Base-by-base conservation (phyloP, 2,888 invertebrate species). In the Holacanthella duospinosa region DNA sequence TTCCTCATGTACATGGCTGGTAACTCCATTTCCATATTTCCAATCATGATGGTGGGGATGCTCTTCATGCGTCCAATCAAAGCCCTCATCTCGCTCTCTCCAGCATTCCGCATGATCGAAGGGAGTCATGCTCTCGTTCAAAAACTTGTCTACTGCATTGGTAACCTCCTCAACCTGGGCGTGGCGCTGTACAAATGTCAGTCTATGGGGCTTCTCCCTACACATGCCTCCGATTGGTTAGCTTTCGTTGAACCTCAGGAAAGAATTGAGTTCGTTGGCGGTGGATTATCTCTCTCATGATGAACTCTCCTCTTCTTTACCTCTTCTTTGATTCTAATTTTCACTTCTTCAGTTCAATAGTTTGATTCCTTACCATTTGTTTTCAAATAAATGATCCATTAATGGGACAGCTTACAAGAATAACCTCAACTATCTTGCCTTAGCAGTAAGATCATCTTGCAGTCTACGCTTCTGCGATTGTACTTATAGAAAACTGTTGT, bases 41-140 rank as follows among this genome's bases (percentile, higher is more conserved):
- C 99, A 0, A 99, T 99, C 57, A 99, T 99, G 99, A 99, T 99
- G 99, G 95, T 99, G 9, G 96, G 95, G 54, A 99, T 99, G 99
- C 83, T 99, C 80, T 87, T 97, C 74, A 88, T 97, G 74, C 82
- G 96, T 66, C 97, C 97, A 1, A 85, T 97, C 28, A 96, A 97
- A 79, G 95, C 97, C 1, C 82, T 99, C 63, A 48, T 72, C 36
- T 65, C 68, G 21, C 43, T 72, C 21, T 21, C 64, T n/a, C 61
- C 74, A 77, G 80, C 94, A 29, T 95, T 95, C 75, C 93, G 93
- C 79, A 87, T 92, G 83, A 91, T 95, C 61, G 94, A 94, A 79
- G 93, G 93, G 28, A 86, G 88, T 48, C 92, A 91, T 78, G 90
- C 92, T 1, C 82, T 84, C 48, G 85, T 91, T 1, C 96, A 97